phyloP scores from a whole-genome alignment of 1,140 invertebrate genomes.

The Trachymyrmex cornetzi region DNA sequence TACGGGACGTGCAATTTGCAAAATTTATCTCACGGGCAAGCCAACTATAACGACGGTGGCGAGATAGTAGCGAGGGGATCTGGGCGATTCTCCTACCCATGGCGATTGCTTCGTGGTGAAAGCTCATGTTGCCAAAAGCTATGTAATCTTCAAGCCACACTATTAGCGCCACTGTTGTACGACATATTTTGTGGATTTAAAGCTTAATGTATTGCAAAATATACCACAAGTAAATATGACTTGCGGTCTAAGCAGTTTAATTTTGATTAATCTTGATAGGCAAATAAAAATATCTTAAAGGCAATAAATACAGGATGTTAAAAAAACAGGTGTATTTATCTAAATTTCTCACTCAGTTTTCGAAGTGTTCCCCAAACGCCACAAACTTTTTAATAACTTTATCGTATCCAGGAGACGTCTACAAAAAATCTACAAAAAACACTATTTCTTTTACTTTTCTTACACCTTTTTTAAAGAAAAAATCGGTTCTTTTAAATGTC shows the following conservation, averaged over 20 bases:
- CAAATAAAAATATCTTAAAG: slow-evolving; percentile 5
- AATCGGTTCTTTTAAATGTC: too few species aligned
- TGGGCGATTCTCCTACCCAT: slow-evolving; percentile 53
- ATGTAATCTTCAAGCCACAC: slow-evolving; percentile 64
- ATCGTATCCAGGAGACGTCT: too few species aligned
- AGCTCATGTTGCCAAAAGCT: slow-evolving; percentile 69
- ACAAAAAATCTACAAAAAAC: too few species aligned
- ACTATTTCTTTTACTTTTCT: too few species aligned
- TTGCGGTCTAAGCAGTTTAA: neutral
- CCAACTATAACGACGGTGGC: slow-evolving; percentile 41
- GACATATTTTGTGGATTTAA: slow-evolving; percentile 56
- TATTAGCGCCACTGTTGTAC: slow-evolving; percentile 59
- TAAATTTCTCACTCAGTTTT: too few species aligned
- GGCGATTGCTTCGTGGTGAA: slow-evolving; percentile 67
- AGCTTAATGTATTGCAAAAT: slow-evolving; percentile 26
- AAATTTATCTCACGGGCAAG: slow-evolving; percentile 70
- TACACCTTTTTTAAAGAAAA: too few species aligned
- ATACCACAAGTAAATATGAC: slow-evolving; percentile 24
- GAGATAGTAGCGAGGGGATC: slow-evolving; percentile 61
- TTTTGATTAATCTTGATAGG: neutral
- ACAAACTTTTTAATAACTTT: too few species aligned
- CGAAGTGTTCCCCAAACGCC: too few species aligned
- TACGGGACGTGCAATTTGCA: slow-evolving; percentile 66
- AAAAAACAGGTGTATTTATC: too few species aligned
- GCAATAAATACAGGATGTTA: neutral